Base-by-base conservation (phyloP, 2,888 invertebrate genomes). In the Orthosia cruda region DNA sequence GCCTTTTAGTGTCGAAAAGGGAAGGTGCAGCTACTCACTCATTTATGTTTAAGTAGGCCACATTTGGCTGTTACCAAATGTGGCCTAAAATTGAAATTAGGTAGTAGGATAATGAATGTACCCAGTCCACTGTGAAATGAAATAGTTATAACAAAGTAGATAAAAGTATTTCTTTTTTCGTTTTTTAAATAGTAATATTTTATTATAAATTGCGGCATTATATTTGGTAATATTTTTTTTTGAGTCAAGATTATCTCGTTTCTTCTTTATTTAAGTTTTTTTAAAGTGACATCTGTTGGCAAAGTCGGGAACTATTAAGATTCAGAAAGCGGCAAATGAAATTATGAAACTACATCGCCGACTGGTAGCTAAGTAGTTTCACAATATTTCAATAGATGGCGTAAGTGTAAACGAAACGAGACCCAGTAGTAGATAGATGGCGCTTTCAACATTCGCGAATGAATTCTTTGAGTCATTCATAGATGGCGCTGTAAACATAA, bases 1-100 rank as follows among this genome's bases (percentile, higher is more conserved):
- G 74, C 74, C 68, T 73, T 81, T 85, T 80, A 81, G 82, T 77
- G 77, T 77, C 59, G 66, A 74, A 86, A 77, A 80, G 80, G 77
- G 61, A 82, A 80, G 73, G 73, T 82, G 82, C 77, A 77, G 67
- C 59, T 61, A 77, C 77, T 58, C 40, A 69, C 73, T 77, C 58
- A 82, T 80, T 80, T 72, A 82, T 80, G 72, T 72, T 77, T 82
- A 32, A 68, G 65, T 72, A 72, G 49, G 61, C 72, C 58, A 61
- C 65, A 69, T 81, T 81, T 66, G 65, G 77, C 65, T 62, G 61
- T 66, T 69, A 23, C 49, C 2, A 72, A n/a, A n/a, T n/a, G n/a
- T n/a, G n/a, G n/a, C n/a, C n/a, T n/a, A n/a, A n/a, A 64, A 69
- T 20, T 69, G 49, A 57, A 64, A 71, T 71, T 71, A 77, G 15